Base-by-base conservation (phyloP, 1,140 invertebrate species). In the Ericerus pela region DNA sequence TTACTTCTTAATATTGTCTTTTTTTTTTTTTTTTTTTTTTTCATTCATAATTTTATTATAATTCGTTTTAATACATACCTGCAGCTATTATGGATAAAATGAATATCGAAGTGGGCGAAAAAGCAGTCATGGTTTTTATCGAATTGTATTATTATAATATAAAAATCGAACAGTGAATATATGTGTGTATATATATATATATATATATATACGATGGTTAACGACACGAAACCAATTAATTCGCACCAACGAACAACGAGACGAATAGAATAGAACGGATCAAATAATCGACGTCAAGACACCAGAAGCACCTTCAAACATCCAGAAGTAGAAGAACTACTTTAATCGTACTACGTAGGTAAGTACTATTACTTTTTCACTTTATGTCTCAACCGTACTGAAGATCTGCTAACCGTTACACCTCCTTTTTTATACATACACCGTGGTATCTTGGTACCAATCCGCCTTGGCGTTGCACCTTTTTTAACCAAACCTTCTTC, bases 141-240 rank as follows among this genome's bases (percentile, higher is more conserved):
- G 41, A 47, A 47, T 47, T n/a, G n/a, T n/a, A n/a, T n/a, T n/a
- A n/a, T n/a, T n/a, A n/a, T n/a, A n/a, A n/a, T n/a, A n/a, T n/a
- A n/a, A n/a, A n/a, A 47, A 47, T 47, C 41, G 41, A 47, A 47
- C 41, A 24, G 41, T 24, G n/a, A n/a, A n/a, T n/a, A n/a, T n/a
- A n/a, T n/a, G n/a, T n/a, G n/a, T n/a, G n/a, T n/a, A n/a, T n/a
- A n/a, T n/a, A n/a, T n/a, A n/a, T n/a, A n/a, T n/a, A n/a, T n/a
- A n/a, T n/a, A n/a, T n/a, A n/a, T n/a, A n/a, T n/a, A n/a, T n/a
- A n/a, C n/a, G 22, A 47, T 47, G 41, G 41, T 47, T 47, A 47
- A 47, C 41, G 41, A 47, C 41, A 47, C 41, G 41, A 47, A 47
- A 47, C 41, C 41, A 47, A 47, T 47, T 47, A 47, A 47, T 47